Evolutionary conservation across 2,797 vertebrate genomes (phyloP).

Genomic region (Stomatorhinus walkeri): DNA sequence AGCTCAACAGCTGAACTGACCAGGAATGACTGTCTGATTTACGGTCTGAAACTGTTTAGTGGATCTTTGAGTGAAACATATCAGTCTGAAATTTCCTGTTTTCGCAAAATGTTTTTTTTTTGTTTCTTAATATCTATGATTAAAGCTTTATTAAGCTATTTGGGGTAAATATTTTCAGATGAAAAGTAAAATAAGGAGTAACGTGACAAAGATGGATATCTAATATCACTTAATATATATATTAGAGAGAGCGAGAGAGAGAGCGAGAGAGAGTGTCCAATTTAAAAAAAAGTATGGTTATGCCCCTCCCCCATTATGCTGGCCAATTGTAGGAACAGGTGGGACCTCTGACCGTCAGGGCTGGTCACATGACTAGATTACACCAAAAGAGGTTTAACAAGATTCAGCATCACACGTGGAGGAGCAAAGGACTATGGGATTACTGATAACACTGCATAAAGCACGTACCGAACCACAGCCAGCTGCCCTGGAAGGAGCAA

Average conservation of each 20-base stretch:
- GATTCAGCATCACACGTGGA: slow-evolving; percentile 27
- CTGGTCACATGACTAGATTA: slow-evolving; percentile 10
- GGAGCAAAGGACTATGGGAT: slow-evolving; percentile 30
- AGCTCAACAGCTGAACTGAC: not conserved
- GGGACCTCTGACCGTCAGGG: not conserved
- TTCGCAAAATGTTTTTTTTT: not conserved
- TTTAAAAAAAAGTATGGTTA: not conserved
- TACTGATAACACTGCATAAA: slow-evolving; percentile 11
- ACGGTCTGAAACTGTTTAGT: not conserved
- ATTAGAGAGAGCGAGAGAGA: too few species aligned
- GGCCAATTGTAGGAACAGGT: not conserved
- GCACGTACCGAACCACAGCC: not conserved
- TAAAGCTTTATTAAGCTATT: not conserved
- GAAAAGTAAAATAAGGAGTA: not conserved
- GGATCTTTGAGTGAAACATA: not conserved
- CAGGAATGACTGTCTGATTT: not conserved
- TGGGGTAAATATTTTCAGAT: not conserved
- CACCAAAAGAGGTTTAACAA: slow-evolving; percentile 7
- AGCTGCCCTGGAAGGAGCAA: not conserved
- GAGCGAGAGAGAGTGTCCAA: too few species aligned
- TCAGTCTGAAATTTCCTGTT: not conserved
- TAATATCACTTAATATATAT: not conserved
- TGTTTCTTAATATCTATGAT: not conserved
- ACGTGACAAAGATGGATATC: not conserved
- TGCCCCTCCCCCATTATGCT: not conserved